phyloP scores from a whole-genome alignment of 2,888 invertebrate genomes.

The Orthosia cruda region DNA sequence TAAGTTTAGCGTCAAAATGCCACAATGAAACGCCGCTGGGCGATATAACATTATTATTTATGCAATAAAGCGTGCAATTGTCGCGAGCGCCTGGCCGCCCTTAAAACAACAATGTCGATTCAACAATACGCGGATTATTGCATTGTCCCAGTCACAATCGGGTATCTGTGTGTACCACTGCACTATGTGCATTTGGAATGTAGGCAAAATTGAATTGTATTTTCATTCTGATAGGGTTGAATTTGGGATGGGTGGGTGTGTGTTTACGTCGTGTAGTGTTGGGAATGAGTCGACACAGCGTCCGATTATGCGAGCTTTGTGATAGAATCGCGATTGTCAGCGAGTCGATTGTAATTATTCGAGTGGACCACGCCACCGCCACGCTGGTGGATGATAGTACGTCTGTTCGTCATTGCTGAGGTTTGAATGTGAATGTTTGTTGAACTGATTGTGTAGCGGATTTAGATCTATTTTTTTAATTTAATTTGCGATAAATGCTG shows the following conservation, averaged over 20 bases:
- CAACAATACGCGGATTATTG: constrained; percentile 92
- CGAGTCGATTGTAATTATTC: constrained; percentile 91
- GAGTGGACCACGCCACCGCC: constrained; percentile 78
- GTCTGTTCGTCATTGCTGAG: constrained; percentile 75
- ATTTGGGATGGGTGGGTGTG: constrained; percentile 57
- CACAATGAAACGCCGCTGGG: constrained; percentile 86
- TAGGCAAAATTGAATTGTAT: constrained; percentile 51
- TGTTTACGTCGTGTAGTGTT: constrained; percentile 79
- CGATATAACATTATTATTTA: constrained; percentile 91
- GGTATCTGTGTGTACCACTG: constrained; percentile 80
- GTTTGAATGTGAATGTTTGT: constrained; percentile 84
- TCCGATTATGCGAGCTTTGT: constrained; percentile 91
- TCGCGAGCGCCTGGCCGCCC: constrained; percentile 88
- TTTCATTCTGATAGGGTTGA: constrained; percentile 58
- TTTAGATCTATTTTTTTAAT: constrained; percentile 64
- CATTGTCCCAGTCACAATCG: constrained; percentile 91
- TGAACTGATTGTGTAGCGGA: constrained; percentile 69
- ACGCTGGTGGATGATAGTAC: constrained; percentile 72
- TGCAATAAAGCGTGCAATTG: constrained; percentile 91
- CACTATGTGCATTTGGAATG: constrained; percentile 74
- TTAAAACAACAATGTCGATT: constrained; percentile 92
- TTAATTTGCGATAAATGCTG: constrained; percentile 49
- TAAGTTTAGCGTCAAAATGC: constrained; percentile 83
- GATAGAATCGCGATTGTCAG: constrained; percentile 91
- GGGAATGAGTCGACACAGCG: constrained; percentile 82